phyloP scores from a whole-genome alignment of 2,888 invertebrate genomes.

The Abscondita cerata region DNA sequence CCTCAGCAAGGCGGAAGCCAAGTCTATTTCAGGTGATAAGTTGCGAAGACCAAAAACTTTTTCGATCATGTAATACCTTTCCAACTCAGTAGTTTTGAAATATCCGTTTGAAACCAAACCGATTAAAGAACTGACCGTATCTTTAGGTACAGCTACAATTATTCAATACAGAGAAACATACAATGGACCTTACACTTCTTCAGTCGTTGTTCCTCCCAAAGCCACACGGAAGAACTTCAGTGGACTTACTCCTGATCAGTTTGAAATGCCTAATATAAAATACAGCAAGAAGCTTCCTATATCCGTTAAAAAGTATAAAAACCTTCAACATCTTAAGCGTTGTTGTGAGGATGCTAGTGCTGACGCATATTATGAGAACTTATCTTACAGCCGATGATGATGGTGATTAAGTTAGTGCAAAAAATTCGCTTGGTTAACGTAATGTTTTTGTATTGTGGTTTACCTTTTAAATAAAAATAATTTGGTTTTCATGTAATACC shows the following conservation, averaged over 20 bases:
- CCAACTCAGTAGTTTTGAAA: neutral
- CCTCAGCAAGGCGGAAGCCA: neutral
- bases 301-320: no score
- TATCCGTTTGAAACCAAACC: neutral
- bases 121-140: constrained; percentile 1
- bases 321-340: constrained; percentile 4
- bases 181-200: no score
- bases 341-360: neutral
- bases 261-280: constrained; percentile 1
- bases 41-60: no score
- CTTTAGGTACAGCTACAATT: no score
- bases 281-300: no score
- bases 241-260: no score
- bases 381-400: neutral
- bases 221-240: neutral
- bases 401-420: neutral
- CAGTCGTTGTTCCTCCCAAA: neutral
- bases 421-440: constrained; percentile 1
- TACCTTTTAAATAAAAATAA: neutral
- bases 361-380: no score
- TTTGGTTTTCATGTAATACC: neutral
- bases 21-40: constrained; percentile 2
- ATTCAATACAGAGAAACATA: no score
- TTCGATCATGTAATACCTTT: neutral
- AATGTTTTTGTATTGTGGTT: constrained; percentile 3